Evolutionary conservation across 1,140 invertebrate genomes (phyloP).

Genomic region (Physella acuta): DNA sequence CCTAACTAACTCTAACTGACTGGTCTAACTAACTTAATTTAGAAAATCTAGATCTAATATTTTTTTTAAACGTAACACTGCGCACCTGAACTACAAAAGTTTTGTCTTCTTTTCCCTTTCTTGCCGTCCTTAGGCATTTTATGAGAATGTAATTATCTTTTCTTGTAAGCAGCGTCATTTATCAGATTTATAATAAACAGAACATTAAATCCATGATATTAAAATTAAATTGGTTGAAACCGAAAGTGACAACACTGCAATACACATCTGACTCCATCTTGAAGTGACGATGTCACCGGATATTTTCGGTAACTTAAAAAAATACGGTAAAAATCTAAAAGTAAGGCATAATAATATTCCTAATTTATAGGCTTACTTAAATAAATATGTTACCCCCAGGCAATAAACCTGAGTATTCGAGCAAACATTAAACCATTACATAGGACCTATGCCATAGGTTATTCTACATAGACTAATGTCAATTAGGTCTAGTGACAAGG

Average conservation of each 20-base stretch:
- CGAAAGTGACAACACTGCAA: not conserved
- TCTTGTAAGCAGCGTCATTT: not conserved
- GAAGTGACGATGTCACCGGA: not conserved
- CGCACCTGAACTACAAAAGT: constrained; percentile 16
- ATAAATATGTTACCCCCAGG: too few species aligned
- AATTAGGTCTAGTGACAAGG: too few species aligned
- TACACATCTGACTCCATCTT: not conserved
- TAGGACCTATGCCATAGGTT: too few species aligned
- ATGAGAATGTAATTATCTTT: too few species aligned
- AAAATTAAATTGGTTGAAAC: too few species aligned
- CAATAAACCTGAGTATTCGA: too few species aligned
- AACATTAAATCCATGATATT: too few species aligned
- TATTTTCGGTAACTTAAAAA: not conserved
- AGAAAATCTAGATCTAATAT: not conserved
- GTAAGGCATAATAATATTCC: not conserved
- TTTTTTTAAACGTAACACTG: too few species aligned
- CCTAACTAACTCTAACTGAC: not conserved
- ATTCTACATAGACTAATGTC: too few species aligned
- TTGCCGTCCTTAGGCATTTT: constrained; percentile 24
- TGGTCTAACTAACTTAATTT: not conserved
- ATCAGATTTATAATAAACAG: not conserved
- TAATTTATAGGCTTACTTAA: too few species aligned
- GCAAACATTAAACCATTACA: too few species aligned
- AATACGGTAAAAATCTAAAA: not conserved
- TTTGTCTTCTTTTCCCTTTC: constrained; percentile 24